Conservation (phyloP, 2,113 vertebrate genomes). For the Trinectes maculatus region DNA sequence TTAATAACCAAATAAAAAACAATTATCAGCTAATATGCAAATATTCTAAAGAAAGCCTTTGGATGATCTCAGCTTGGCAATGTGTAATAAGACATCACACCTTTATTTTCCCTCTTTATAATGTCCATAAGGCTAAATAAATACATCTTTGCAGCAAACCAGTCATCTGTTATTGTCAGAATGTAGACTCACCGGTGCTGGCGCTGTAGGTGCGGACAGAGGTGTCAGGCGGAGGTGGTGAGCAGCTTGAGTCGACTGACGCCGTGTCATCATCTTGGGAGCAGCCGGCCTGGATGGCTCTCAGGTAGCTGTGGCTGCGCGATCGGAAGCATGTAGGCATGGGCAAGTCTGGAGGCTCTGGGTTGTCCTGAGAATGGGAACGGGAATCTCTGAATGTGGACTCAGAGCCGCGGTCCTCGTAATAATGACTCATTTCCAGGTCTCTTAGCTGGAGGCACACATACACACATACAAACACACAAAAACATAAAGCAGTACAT, state of each 20-base stretch:
- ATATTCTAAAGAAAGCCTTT: not conserved
- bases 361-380: constrained; percentile 83
- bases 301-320: constrained; percentile 98
- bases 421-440: constrained; percentile 89
- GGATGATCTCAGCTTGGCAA: not conserved
- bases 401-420: constrained; percentile 88
- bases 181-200: constrained; percentile 94
- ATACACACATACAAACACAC: constrained; percentile 14
- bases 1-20: not conserved
- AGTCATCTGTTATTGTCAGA: not conserved
- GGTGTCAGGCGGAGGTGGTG: constrained; percentile 88
- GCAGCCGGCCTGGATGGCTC: constrained; percentile 98
- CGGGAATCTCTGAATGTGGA: constrained; percentile 90
- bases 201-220: constrained; percentile 92
- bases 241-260: constrained; percentile 93
- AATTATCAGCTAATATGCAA: not conserved
- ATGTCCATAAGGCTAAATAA: not conserved
- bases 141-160: not conserved
- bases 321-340: constrained; percentile 97
- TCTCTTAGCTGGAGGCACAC: constrained; percentile 84
- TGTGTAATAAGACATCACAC: not conserved
- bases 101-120: not conserved
- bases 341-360: constrained; percentile 91
- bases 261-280: constrained; percentile 95
- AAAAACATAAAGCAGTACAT: not conserved